Evolutionary conservation across 1,140 invertebrate genomes (phyloP).

Genomic region (Belonocnema kinseyi): DNA sequence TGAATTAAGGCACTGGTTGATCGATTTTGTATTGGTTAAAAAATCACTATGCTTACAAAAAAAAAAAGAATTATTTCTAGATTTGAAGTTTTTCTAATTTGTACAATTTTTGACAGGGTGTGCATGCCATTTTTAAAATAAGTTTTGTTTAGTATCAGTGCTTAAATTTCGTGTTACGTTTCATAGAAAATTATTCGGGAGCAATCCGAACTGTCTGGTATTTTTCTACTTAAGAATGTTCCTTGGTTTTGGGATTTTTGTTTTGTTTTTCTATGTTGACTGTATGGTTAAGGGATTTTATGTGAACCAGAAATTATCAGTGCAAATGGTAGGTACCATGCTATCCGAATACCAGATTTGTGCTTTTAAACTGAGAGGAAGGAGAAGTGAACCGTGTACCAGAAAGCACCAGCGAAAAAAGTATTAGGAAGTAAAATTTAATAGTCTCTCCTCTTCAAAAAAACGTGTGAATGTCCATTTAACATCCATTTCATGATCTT

Average conservation of each 20-base stretch:
- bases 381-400: conserved; percentile 70
- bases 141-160: conserved; percentile 7
- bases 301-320: conserved; percentile 46
- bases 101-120: conserved; percentile 22
- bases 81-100: background rate
- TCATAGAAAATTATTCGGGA: background rate
- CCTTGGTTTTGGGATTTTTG: conserved; percentile 60
- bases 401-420: conserved; percentile 37
- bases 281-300: conserved; percentile 57
- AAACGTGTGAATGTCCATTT: conserved; percentile 11
- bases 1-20: conserved; percentile 29
- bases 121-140: conserved; percentile 18
- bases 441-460: background rate
- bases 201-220: background rate
- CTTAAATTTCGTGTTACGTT: conserved; percentile 20
- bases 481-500: conserved; percentile 22
- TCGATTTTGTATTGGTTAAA: conserved; percentile 28
- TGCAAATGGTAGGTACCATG: conserved; percentile 57
- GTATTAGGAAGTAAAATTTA: background rate
- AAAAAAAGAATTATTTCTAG: background rate
- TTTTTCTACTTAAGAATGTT: conserved; percentile 38
- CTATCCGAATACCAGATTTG: conserved; percentile 55
- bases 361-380: conserved; percentile 75
- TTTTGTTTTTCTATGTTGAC: conserved; percentile 54
- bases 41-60: background rate